A percentile compares a stretch with the other conserved stretches of the same genome.
Conservation (phyloP, 2,113 vertebrate genomes). For the Chamaea fasciata region DNA sequence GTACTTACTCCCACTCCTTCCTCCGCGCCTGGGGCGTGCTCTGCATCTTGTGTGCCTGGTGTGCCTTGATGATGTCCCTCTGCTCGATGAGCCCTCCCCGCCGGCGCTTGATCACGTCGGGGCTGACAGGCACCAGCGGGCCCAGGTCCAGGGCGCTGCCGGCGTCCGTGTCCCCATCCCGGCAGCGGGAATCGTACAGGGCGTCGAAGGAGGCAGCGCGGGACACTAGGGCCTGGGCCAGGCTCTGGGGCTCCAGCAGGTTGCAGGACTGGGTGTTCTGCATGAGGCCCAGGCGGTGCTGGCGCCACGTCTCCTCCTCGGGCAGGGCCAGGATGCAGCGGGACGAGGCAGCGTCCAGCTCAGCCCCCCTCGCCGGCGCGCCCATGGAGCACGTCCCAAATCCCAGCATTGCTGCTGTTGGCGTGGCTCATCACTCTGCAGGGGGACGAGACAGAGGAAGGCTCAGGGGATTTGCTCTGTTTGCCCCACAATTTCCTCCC, state of each 20-base stretch:
- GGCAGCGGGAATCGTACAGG: conserved; percentile 68
- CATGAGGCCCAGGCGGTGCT: conserved; percentile 74
- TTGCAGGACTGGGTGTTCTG: conserved; percentile 72
- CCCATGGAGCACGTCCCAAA: conserved; percentile 77
- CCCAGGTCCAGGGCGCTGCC: conserved; percentile 50
- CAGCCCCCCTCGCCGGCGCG: conserved; percentile 49
- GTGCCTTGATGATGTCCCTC: conserved; percentile 93
- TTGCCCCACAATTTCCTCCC: accelerated
- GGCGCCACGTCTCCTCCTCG: conserved; percentile 83
- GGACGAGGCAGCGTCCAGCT: conserved; percentile 46
- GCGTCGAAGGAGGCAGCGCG: conserved; percentile 78
- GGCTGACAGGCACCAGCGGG: conserved; percentile 79
- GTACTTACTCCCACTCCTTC: conserved; percentile 98
- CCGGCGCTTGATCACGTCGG: conserved; percentile 87
- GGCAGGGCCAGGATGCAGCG: conserved; percentile 75
- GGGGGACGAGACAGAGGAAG: neutral
- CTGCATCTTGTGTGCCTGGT: conserved; percentile 95
- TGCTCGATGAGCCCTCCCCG: conserved; percentile 93
- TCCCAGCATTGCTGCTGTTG: conserved; percentile 81
- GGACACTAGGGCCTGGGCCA: conserved; percentile 73
- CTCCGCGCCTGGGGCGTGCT: conserved; percentile 94
- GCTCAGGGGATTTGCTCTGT: neutral
- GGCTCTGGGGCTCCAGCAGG: conserved; percentile 76
- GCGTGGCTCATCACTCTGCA: conserved; percentile 84
- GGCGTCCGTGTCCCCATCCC: conserved; percentile 67